These are phyloP conservation scores for Microplitis manilae DNA, from an alignment of 2,888 invertebrate genomes.

Conservation along the genomic window DNA sequence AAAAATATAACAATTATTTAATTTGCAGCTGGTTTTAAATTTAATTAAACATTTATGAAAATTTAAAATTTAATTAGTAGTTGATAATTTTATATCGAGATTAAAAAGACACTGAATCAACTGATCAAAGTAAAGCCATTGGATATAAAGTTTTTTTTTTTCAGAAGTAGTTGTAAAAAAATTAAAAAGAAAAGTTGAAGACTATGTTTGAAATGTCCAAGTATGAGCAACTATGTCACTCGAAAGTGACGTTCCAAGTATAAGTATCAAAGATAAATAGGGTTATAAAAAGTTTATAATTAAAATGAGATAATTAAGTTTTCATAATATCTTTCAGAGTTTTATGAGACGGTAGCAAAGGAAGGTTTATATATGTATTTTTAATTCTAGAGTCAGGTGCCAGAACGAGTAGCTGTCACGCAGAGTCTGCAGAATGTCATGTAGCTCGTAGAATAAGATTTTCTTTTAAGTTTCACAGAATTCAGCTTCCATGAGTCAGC, in stretches of 20 bases:
- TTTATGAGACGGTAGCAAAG: not conserved
- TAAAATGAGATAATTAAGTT: not conserved
- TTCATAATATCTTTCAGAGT: not conserved
- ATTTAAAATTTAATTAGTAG: no score
- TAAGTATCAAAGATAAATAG: not conserved
- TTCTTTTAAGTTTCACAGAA: constrained; percentile 47
- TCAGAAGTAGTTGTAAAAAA: no score
- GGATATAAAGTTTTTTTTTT: no score
- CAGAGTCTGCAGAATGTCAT: constrained; percentile 31
- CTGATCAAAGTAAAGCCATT: no score
- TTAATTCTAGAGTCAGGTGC: constrained; percentile 20
- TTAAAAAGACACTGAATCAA: no score
- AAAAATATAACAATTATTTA: no score
- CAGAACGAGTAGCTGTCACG: constrained; percentile 30
- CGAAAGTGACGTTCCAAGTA: not conserved
- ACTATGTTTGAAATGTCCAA: no score
- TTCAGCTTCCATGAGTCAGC: constrained; percentile 31
- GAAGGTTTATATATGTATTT: not conserved
- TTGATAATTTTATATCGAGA: no score
- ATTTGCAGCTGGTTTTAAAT: no score
- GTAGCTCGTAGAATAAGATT: constrained; percentile 45
- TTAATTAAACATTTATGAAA: no score
- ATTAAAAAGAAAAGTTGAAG: no score
- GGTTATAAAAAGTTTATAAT: not conserved
- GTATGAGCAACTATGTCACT: not conserved